phyloP scores from a whole-genome alignment of 2,888 invertebrate species.

The Lepeophtheirus nordmannii region DNA sequence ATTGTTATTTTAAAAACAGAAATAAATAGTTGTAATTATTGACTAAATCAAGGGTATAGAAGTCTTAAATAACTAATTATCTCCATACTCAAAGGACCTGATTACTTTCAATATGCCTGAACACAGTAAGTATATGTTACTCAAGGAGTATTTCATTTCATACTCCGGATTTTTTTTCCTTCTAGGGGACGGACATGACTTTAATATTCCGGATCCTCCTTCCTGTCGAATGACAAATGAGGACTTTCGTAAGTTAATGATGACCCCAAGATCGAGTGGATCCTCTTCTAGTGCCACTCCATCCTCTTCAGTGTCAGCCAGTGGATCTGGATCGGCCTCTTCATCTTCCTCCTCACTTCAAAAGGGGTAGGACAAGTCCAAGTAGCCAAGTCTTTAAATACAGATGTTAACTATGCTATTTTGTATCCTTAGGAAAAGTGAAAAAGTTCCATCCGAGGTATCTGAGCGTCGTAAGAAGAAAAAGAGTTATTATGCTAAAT shows the following conservation, averaged over 20 bases:
- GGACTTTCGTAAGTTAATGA: slow-evolving; percentile 84
- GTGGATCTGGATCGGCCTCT: slow-evolving; percentile 29
- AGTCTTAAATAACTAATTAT: too few species aligned
- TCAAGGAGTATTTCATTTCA: neutral
- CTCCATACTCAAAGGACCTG: too few species aligned
- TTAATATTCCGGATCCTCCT: neutral
- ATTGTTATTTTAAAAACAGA: too few species aligned
- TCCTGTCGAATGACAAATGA: slow-evolving; percentile 61
- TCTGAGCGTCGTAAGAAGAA: slow-evolving; percentile 75
- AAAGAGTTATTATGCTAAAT: slow-evolving; percentile 79
- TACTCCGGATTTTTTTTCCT: neutral
- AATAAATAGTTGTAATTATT: too few species aligned
- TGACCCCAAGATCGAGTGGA: slow-evolving; percentile 69
- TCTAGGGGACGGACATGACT: neutral
- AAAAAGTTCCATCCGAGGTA: slow-evolving; percentile 40
- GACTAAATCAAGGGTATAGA: too few species aligned
- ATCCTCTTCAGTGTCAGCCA: slow-evolving; percentile 37
- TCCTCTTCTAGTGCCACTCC: slow-evolving; percentile 28
- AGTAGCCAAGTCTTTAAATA: neutral
- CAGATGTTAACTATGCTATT: neutral
- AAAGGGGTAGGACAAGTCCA: too few species aligned
- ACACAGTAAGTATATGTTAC: neutral
- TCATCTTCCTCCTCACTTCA: slow-evolving; percentile 28
- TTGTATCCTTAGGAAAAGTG: slow-evolving; percentile 16
- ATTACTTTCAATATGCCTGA: neutral